Evolutionary conservation across 2,888 invertebrate genomes (phyloP).

Genomic region (Tricholauxania praeusta): DNA sequence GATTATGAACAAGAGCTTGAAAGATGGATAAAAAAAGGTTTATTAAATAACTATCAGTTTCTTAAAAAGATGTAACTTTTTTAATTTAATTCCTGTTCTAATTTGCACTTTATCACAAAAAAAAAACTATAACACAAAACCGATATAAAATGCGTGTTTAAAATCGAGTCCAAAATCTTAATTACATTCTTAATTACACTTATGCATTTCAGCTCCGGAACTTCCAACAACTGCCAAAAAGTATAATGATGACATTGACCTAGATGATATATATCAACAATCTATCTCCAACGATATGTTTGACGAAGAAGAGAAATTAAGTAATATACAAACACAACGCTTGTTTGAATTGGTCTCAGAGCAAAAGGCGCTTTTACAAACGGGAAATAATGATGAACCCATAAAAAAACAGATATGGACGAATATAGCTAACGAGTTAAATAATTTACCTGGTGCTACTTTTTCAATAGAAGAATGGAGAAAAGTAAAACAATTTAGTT

Average conservation of each 20-base stretch:
- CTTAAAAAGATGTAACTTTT: too few species aligned
- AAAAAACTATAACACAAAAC: too few species aligned
- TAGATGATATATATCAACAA: too few species aligned
- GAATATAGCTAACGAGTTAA: conserved; percentile 41
- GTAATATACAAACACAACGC: conserved; percentile 30
- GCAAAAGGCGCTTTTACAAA: conserved; percentile 30
- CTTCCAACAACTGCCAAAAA: not conserved
- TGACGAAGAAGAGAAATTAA: conserved; percentile 10
- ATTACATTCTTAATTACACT: not conserved
- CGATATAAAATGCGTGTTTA: too few species aligned
- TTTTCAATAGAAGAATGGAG: conserved; percentile 37
- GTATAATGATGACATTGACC: not conserved
- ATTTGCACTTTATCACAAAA: too few species aligned
- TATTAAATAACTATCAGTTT: not conserved
- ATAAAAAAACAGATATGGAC: conserved; percentile 39
- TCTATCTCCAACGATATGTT: too few species aligned
- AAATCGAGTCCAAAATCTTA: too few species aligned
- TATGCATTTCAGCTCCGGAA: not conserved
- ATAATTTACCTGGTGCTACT: conserved; percentile 36
- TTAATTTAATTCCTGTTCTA: too few species aligned
- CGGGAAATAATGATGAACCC: conserved; percentile 35
- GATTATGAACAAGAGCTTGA: conserved; percentile 36
- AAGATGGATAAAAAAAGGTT: conserved; percentile 35
- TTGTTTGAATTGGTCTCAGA: conserved; percentile 37
- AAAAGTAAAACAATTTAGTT: conserved; percentile 16